These are phyloP conservation scores for Dicyrtoma fusca DNA, from an alignment of 2,888 invertebrate species.

Conservation along the genomic window DNA sequence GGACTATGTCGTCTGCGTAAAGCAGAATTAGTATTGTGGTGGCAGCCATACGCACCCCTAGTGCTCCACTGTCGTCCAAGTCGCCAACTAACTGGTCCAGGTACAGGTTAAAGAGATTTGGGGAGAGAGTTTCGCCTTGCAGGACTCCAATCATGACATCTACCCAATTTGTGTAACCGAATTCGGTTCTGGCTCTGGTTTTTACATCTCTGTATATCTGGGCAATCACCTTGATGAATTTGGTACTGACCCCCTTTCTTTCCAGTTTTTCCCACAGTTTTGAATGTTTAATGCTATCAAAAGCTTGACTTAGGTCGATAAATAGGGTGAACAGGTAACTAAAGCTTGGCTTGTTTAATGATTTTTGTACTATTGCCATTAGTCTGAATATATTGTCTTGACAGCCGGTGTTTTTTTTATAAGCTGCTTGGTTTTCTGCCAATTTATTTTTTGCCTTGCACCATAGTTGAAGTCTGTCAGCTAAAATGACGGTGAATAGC, in stretches of 20 bases:
- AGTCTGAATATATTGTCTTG: neutral
- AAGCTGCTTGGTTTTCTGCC: neutral
- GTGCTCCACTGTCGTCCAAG: neutral
- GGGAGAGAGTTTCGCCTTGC: neutral
- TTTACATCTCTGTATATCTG: neutral
- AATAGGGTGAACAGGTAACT: no score
- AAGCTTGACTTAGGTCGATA: neutral
- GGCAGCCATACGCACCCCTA: neutral
- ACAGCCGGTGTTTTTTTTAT: neutral
- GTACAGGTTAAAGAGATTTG: neutral
- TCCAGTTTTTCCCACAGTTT: no score
- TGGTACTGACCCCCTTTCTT: neutral
- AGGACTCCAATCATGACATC: neutral
- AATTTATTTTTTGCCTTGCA: neutral
- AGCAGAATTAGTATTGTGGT: neutral
- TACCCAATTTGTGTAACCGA: neutral
- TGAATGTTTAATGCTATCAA: no score
- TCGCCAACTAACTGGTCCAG: neutral
- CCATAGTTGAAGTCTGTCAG: neutral
- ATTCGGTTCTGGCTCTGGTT: no score
- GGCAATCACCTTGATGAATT: neutral
- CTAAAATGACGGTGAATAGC: neutral
- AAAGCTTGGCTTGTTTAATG: neutral
- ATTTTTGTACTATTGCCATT: neutral
- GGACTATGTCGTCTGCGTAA: neutral